These are phyloP conservation scores for Drosophila ochracea DNA, from an alignment of 2,888 invertebrate genomes.

Conservation along the genomic window DNA sequence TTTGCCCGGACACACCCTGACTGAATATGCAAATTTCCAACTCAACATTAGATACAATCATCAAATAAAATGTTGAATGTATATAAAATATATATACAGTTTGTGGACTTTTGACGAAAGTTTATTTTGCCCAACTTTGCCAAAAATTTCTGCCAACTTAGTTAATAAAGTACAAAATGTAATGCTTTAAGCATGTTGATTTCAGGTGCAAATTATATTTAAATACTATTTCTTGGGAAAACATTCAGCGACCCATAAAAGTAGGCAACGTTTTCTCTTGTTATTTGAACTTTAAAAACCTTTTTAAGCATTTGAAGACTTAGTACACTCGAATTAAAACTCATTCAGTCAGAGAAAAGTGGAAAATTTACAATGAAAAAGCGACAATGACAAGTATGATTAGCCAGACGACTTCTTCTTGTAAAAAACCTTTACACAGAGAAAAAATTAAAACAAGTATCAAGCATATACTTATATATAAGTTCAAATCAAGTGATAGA, in stretches of 20 bases:
- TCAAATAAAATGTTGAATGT: background rate
- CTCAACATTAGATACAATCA: background rate
- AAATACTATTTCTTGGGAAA: constrained; percentile 6
- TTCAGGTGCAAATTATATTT: background rate
- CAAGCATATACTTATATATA: background rate
- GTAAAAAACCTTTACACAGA: constrained; percentile 25
- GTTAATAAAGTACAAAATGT: background rate
- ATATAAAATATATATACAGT: background rate
- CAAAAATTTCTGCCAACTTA: background rate
- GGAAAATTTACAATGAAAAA: constrained; percentile 17
- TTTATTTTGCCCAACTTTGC: background rate
- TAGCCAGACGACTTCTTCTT: constrained; percentile 1
- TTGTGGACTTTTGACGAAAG: background rate
- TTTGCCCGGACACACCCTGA: background rate
- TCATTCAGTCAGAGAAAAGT: background rate
- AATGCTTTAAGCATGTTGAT: constrained; percentile 17
- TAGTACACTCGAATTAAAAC: constrained; percentile 1
- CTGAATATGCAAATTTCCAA: constrained; percentile 1
- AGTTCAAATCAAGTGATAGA: background rate
- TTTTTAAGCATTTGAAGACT: constrained; percentile 43
- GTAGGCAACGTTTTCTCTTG: constrained; percentile 44
- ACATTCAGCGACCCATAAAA: constrained; percentile 18
- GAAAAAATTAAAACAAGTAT: background rate
- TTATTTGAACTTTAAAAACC: constrained; percentile 10
- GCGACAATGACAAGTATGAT: constrained; percentile 34